phyloP scores from a whole-genome alignment of 1,140 invertebrate species.

The Bicyclus anynana region DNA sequence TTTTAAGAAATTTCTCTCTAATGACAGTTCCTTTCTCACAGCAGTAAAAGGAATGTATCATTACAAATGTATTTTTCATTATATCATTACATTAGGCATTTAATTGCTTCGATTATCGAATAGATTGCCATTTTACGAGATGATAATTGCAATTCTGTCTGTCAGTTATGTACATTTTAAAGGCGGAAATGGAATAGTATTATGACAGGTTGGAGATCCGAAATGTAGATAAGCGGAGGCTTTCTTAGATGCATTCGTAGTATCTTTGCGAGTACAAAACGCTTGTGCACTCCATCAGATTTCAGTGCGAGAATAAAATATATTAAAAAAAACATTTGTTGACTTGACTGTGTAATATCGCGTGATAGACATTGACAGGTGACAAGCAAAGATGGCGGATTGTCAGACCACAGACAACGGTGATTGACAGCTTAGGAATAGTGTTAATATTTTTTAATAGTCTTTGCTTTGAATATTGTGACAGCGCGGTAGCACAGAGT shows the following conservation, averaged over 20 bases:
- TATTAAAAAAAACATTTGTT: too few relatives aligned
- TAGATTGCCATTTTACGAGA: not conserved
- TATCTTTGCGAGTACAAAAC: not conserved
- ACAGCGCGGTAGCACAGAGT: too few relatives aligned
- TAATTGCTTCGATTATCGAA: not conserved
- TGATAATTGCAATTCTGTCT: slow-evolving; percentile 1
- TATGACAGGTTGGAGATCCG: slow-evolving; percentile 6
- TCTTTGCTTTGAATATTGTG: too few relatives aligned
- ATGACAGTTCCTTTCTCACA: not conserved
- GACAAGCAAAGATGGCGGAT: too few relatives aligned
- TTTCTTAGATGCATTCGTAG: slow-evolving; percentile 18
- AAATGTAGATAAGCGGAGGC: slow-evolving; percentile 13
- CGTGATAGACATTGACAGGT: too few relatives aligned
- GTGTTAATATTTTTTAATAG: too few relatives aligned
- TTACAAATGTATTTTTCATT: not conserved
- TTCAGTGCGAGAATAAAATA: not conserved
- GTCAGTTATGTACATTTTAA: not conserved
- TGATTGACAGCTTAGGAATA: too few relatives aligned
- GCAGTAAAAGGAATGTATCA: not conserved
- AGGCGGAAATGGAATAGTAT: slow-evolving; percentile 12
- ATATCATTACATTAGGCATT: not conserved
- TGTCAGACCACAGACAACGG: too few relatives aligned
- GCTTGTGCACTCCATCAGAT: not conserved
- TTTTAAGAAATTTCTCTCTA: not conserved
- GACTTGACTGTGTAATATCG: too few relatives aligned